Conservation (phyloP, 2,888 invertebrate genomes). For the Drosophila testacea region DNA sequence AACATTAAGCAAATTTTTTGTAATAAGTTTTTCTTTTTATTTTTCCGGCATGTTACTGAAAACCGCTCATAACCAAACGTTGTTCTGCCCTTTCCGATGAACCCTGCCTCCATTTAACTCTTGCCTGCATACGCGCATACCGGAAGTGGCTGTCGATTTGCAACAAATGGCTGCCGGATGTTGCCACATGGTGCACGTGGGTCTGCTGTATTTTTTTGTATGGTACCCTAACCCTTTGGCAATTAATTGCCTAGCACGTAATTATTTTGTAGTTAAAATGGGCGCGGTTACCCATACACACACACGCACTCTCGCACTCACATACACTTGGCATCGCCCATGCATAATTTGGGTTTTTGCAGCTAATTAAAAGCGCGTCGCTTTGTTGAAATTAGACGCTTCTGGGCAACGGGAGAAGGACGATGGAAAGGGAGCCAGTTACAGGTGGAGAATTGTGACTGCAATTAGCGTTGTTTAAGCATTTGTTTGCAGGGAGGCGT, state of each 20-base stretch:
- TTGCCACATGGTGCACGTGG: constrained; percentile 75
- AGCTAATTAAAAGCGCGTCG: constrained; percentile 78
- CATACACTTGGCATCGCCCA: constrained; percentile 40
- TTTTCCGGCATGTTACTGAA: constrained; percentile 41
- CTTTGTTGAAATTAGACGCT: constrained; percentile 58
- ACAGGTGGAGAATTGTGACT: constrained; percentile 44
- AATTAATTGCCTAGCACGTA: constrained; percentile 76
- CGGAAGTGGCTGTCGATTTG: constrained; percentile 79
- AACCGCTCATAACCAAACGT: constrained; percentile 57
- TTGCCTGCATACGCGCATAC: constrained; percentile 44
- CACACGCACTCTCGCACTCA: constrained; percentile 28
- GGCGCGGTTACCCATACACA: constrained; percentile 40
- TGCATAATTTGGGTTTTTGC: constrained; percentile 75
- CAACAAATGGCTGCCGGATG: constrained; percentile 79
- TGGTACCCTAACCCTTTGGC: constrained; percentile 70
- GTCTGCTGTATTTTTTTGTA: constrained; percentile 28
- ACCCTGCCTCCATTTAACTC: neutral
- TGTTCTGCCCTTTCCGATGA: constrained; percentile 23
- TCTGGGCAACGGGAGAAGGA: neutral
- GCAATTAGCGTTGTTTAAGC: constrained; percentile 58
- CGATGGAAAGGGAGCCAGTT: constrained; percentile 3
- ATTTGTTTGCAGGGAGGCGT: constrained; percentile 8
- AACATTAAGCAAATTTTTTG: constrained; percentile 48
- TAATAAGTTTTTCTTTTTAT: constrained; percentile 36
- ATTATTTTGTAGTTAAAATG: constrained; percentile 80